Percentiles rank a stretch among this genome's conserved stretches.
phyloP scores from a whole-genome alignment of 2,888 invertebrate species.

The Sphaerophoria taeniata region DNA sequence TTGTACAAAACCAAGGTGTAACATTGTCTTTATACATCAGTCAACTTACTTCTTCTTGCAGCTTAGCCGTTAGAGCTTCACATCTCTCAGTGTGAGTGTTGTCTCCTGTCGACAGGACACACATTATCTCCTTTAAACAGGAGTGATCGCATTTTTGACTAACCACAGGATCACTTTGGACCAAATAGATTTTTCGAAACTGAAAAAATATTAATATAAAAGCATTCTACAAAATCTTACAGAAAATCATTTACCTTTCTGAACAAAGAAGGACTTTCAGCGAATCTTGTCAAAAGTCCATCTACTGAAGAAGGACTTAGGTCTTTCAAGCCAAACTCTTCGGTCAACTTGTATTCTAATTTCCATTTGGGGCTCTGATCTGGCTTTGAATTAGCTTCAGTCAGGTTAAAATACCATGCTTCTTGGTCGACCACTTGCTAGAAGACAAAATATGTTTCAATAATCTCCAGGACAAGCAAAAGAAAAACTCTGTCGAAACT shows the following conservation, averaged over 20 bases:
- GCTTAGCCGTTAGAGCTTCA: constrained; percentile 75
- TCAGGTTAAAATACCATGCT: constrained; percentile 90
- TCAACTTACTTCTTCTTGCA: constrained; percentile 77
- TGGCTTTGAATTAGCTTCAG: constrained; percentile 87
- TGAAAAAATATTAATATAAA: constrained; percentile 38
- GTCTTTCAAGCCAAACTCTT: constrained; percentile 86
- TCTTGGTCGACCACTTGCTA: constrained; percentile 88
- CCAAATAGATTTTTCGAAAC: constrained; percentile 78
- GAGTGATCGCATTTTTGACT: constrained; percentile 77
- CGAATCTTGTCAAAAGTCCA: constrained; percentile 85
- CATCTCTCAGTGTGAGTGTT: constrained; percentile 77
- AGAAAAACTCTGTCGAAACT: constrained; percentile 77
- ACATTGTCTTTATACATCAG: neutral
- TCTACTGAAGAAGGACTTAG: constrained; percentile 87
- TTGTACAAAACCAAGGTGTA: neutral
- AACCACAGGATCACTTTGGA: constrained; percentile 78
- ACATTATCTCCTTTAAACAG: constrained; percentile 78
- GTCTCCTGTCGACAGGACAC: constrained; percentile 78
- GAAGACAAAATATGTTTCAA: constrained; percentile 69
- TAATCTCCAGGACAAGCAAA: neutral
- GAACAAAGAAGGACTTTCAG: constrained; percentile 77
- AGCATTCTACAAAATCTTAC: neutral
- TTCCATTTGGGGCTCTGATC: constrained; percentile 87
- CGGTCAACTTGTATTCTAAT: constrained; percentile 89
- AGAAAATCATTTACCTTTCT: constrained; percentile 75